Conservation (phyloP, 2,888 invertebrate genomes). For the Selenia dentaria region DNA sequence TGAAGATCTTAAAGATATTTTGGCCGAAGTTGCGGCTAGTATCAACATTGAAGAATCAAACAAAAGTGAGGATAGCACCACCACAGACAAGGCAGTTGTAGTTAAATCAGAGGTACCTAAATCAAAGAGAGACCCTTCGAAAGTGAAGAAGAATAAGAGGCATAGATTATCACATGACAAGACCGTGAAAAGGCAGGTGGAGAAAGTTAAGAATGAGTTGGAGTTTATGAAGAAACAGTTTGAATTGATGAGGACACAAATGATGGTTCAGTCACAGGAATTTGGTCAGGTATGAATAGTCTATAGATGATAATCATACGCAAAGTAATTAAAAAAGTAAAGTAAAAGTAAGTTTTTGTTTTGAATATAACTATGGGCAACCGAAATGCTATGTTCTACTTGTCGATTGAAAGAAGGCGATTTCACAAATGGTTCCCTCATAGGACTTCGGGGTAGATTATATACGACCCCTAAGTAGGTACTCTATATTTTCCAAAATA, state of each 20-base stretch:
- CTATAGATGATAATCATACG: too few species aligned
- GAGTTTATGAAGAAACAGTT: conserved; percentile 68
- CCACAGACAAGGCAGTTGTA: conserved; percentile 4
- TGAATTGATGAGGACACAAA: conserved; percentile 67
- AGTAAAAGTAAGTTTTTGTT: too few species aligned
- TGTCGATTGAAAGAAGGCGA: too few species aligned
- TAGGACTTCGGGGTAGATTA: too few species aligned
- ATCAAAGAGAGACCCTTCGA: conserved; percentile 45
- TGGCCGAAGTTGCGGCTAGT: conserved; percentile 16
- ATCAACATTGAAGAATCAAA: neutral
- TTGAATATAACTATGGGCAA: too few species aligned
- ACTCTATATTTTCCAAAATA: too few species aligned
- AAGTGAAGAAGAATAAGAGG: conserved; percentile 62
- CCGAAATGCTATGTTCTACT: too few species aligned
- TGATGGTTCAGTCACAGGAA: conserved; percentile 54
- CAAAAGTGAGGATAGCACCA: neutral
- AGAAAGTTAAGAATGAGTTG: conserved; percentile 64
- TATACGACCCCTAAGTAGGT: too few species aligned
- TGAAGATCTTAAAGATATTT: conserved; percentile 13
- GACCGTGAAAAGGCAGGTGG: conserved; percentile 66
- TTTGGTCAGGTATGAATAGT: conserved; percentile 24
- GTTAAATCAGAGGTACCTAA: conserved; percentile 6
- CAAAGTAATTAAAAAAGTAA: too few species aligned
- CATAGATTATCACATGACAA: conserved; percentile 58
- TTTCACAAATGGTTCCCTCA: too few species aligned